A percentile compares a stretch with the other conserved stretches of the same genome.
Conservation (phyloP, 2,113 vertebrate species). For the Brachyhypopomus occidentalis region DNA sequence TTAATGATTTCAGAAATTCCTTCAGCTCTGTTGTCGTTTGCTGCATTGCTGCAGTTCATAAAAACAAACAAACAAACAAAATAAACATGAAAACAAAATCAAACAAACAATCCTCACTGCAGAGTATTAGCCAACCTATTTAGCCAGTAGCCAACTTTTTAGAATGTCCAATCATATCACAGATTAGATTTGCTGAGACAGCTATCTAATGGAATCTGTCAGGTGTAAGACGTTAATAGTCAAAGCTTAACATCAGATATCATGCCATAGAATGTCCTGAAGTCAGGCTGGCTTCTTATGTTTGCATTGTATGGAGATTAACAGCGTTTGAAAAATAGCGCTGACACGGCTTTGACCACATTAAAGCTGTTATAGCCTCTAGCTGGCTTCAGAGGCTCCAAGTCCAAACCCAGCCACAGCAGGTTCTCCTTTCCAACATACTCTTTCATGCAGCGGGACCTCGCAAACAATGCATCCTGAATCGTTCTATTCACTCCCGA, state of each 20-base stretch:
- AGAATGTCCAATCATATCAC: too few relatives aligned
- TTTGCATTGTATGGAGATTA: slow-evolving; percentile 52
- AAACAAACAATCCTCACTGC: neutral
- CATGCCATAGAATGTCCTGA: slow-evolving; percentile 14
- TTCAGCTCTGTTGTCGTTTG: neutral
- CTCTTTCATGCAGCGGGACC: slow-evolving; percentile 23
- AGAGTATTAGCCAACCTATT: neutral
- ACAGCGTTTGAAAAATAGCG: slow-evolving; percentile 50
- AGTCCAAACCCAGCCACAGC: slow-evolving; percentile 26
- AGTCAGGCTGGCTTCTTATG: slow-evolving; percentile 22
- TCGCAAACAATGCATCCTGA: slow-evolving; percentile 20
- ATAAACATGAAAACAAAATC: neutral
- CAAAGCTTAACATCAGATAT: neutral
- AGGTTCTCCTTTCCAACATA: slow-evolving; percentile 25
- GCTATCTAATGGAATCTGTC: neutral
- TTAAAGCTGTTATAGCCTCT: slow-evolving; percentile 43
- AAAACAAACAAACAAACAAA: neutral
- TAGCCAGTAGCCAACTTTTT: too few relatives aligned
- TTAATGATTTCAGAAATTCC: slow-evolving; percentile 54
- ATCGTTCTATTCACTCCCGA: slow-evolving; percentile 13
- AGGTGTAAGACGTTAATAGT: neutral
- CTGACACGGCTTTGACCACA: slow-evolving; percentile 51
- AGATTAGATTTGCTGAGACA: too few relatives aligned
- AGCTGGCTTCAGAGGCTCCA: slow-evolving; percentile 18
- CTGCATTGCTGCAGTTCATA: neutral